phyloP scores from a whole-genome alignment of 2,113 vertebrate species.

The Hyla sarda region DNA sequence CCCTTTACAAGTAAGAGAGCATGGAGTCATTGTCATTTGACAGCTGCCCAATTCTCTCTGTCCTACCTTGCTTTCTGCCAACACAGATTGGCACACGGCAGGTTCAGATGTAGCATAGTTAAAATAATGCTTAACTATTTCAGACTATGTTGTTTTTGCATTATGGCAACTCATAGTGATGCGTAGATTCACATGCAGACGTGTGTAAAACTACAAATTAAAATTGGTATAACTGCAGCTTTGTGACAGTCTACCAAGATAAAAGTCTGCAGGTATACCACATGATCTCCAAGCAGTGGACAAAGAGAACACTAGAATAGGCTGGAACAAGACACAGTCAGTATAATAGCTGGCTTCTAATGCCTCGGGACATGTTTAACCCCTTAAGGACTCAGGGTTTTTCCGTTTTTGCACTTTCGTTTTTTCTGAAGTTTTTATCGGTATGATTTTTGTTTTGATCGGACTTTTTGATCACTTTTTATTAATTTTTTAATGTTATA shows the following conservation, averaged over 20 bases:
- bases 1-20: background rate
- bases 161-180: background rate
- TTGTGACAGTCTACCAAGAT: background rate
- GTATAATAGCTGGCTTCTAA: background rate
- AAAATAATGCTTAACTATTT: background rate
- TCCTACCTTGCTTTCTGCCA: background rate
- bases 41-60: background rate
- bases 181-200: background rate
- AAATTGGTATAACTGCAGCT: background rate
- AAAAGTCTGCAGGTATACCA: background rate
- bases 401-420: too few relatives aligned
- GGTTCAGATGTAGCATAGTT: background rate
- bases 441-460: too few relatives aligned
- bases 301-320: background rate
- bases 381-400: too few relatives aligned
- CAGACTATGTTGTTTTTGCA: background rate
- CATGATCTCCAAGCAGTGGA: background rate
- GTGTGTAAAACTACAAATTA: background rate
- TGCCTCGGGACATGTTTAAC: too few relatives aligned
- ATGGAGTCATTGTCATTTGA: background rate
- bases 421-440: too few relatives aligned
- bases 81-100: background rate
- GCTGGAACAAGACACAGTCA: background rate
- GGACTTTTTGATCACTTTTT: too few relatives aligned
- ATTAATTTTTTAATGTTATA: too few relatives aligned